Evolutionary conservation across 1,140 invertebrate species (phyloP).

Genomic region (Cataglyphis hispanica): DNA sequence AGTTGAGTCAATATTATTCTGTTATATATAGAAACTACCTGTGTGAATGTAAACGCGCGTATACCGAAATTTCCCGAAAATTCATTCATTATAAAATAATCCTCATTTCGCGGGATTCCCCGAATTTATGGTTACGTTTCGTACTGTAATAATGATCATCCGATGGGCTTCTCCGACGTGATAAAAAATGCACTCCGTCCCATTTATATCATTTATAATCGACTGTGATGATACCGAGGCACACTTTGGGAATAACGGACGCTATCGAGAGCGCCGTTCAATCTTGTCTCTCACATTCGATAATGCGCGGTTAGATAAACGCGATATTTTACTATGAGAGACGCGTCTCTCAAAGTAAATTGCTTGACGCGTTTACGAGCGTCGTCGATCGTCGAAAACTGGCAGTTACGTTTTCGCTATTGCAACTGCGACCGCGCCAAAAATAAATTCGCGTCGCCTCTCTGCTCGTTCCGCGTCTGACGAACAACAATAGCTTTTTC

Average conservation of each 20-base stretch:
- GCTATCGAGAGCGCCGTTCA: not conserved
- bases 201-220: not conserved
- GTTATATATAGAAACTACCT: conserved; percentile 44
- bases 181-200: conserved; percentile 17
- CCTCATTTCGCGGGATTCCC: not conserved
- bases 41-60: not conserved
- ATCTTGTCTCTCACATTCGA: too few species aligned
- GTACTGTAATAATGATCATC: not conserved
- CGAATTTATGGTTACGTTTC: not conserved
- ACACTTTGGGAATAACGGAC: not conserved
- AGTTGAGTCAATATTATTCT: conserved; percentile 56
- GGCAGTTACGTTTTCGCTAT: not conserved
- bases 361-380: not conserved
- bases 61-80: conserved; percentile 27
- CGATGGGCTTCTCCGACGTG: not conserved
- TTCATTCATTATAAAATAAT: conserved; percentile 46
- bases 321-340: too few species aligned
- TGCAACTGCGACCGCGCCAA: not conserved
- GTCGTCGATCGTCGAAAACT: not conserved
- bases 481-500: conserved; percentile 21
- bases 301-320: not conserved
- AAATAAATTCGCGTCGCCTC: conserved; percentile 35
- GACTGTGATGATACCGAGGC: not conserved
- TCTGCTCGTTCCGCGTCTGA: not conserved
- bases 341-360: too few species aligned